These are phyloP conservation scores for Falco concolor DNA, from an alignment of 2,797 vertebrate genomes.

Conservation along the genomic window DNA sequence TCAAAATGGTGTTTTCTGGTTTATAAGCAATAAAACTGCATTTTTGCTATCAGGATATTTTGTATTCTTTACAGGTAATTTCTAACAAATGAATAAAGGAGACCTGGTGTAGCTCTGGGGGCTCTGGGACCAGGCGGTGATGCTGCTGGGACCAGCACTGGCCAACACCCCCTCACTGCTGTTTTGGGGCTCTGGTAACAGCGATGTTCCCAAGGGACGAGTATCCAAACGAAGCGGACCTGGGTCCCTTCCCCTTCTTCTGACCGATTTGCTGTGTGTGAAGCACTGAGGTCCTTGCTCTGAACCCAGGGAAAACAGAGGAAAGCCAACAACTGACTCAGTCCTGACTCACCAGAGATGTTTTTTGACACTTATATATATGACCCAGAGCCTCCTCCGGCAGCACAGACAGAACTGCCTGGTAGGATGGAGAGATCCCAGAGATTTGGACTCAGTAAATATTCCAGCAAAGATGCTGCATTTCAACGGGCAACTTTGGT, in stretches of 20 bases:
- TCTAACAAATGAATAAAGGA: not conserved
- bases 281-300: not conserved
- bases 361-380: not conserved
- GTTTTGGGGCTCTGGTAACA: not conserved
- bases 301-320: not conserved
- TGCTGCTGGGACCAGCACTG: fast-evolving
- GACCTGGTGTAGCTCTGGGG: not conserved
- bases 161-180: not conserved
- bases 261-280: too few relatives aligned
- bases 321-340: not conserved
- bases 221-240: not conserved
- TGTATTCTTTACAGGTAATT: not conserved
- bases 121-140: not conserved
- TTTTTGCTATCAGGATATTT: fast-evolving
- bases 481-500: not conserved
- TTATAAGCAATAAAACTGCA: not conserved
- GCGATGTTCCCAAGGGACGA: not conserved
- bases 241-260: not conserved
- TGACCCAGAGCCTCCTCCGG: fast-evolving
- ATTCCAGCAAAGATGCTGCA: not conserved
- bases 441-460: not conserved
- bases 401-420: not conserved
- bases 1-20: not conserved
- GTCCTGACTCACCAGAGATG: not conserved
- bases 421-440: not conserved